Conservation (phyloP, 1,140 invertebrate species). For the Hermatobates lingyangjiaoensis region DNA sequence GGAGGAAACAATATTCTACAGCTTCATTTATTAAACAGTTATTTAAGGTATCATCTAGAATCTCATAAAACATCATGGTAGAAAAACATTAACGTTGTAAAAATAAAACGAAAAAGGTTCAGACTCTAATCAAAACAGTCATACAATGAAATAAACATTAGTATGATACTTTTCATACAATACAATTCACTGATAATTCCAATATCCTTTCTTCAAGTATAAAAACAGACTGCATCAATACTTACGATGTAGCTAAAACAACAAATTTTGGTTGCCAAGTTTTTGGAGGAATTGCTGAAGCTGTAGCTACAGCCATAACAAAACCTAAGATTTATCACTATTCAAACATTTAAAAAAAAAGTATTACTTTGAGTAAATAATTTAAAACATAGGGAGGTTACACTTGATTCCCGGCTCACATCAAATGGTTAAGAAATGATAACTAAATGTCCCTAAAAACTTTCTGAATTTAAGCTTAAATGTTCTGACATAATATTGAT, state of each 20-base stretch:
- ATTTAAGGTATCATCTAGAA: not conserved
- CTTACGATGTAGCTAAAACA: conserved; percentile 58
- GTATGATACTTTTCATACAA: not conserved
- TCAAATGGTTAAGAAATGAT: too few species aligned
- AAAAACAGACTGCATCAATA: conserved; percentile 10
- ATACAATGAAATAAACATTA: not conserved
- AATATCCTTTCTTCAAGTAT: too few species aligned
- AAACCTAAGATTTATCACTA: too few species aligned
- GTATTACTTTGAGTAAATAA: too few species aligned
- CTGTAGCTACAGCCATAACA: not conserved
- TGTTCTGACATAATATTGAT: too few species aligned
- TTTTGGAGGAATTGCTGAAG: conserved; percentile 55
- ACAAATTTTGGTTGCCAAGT: conserved; percentile 72
- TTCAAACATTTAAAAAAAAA: too few species aligned
- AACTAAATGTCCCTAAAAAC: too few species aligned
- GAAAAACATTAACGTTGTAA: not conserved
- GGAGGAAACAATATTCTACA: too few species aligned
- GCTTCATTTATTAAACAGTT: too few species aligned
- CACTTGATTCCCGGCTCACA: too few species aligned
- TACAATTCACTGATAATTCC: not conserved
- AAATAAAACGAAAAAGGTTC: not conserved
- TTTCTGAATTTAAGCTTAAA: too few species aligned
- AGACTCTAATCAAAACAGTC: not conserved
- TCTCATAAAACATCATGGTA: not conserved
- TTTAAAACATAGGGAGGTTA: too few species aligned